Percentiles rank a stretch among this genome's conserved stretches.
phyloP scores from a whole-genome alignment of 1,140 invertebrate species.

The Zeugodacus cucurbitae region DNA sequence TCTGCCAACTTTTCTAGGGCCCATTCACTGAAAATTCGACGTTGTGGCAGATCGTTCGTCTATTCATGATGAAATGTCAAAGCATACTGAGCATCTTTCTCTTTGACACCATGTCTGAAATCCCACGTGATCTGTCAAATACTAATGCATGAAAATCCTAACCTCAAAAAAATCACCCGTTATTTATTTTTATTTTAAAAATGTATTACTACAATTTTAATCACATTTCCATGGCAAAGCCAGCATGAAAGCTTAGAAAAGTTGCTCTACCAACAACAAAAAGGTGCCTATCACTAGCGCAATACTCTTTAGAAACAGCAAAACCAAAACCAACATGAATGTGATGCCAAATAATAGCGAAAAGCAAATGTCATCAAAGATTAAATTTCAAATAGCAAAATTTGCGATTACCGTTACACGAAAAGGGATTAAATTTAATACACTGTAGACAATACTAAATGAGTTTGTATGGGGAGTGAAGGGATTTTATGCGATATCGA shows the following conservation, averaged over 20 bases:
- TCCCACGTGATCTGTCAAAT: no score
- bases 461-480: background rate
- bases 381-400: slow-evolving; percentile 29
- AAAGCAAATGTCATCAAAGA: slow-evolving; percentile 10
- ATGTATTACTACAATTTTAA: background rate
- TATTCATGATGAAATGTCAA: no score
- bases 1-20: no score
- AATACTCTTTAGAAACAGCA: background rate
- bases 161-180: no score
- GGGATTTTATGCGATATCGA: background rate
- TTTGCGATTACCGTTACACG: background rate
- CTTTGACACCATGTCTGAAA: no score
- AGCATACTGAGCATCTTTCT: no score
- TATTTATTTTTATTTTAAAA: background rate
- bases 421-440: slow-evolving; percentile 4
- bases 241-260: background rate
- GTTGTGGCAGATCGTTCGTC: no score
- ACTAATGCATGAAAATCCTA: no score
- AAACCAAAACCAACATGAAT: background rate
- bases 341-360: background rate
- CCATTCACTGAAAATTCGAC: no score
- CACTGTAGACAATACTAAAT: background rate
- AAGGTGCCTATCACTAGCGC: background rate
- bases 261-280: background rate
- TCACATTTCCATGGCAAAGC: background rate